Conservation (phyloP, 2,113 vertebrate genomes). For the Phoenicopterus ruber region DNA sequence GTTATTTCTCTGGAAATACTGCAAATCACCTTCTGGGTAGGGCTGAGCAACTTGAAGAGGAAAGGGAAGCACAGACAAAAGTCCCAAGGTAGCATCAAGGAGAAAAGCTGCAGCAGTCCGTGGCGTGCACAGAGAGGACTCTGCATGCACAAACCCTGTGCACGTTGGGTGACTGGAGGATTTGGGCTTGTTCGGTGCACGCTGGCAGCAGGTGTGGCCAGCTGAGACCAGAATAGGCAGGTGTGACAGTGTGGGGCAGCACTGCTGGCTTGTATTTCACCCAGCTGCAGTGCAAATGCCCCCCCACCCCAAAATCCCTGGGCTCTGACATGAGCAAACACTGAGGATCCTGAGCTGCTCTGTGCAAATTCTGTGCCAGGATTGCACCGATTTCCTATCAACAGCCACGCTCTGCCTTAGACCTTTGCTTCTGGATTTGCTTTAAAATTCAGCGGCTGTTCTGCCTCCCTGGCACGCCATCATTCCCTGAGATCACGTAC, state of each 20-base stretch:
- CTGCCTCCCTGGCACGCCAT: not conserved
- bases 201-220: not conserved
- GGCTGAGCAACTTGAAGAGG: not conserved
- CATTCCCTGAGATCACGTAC: not conserved
- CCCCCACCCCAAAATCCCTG: too few species aligned
- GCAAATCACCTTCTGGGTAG: not conserved
- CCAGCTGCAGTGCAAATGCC: not conserved
- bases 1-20: not conserved
- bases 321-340: not conserved
- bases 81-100: not conserved
- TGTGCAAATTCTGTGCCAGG: not conserved
- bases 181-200: too few species aligned
- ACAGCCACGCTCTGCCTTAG: not conserved
- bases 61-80: not conserved
- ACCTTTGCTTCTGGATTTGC: not conserved
- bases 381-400: not conserved
- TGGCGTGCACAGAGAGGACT: fast-evolving
- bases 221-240: not conserved
- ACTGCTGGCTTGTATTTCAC: not conserved
- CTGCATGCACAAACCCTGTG: fast-evolving
- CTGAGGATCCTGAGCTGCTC: not conserved
- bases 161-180: not conserved
- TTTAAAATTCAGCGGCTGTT: not conserved
- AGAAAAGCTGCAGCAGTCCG: not conserved
- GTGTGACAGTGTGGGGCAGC: not conserved